Base-by-base conservation (phyloP, 2,113 vertebrate species). In the Lepisosteus oculatus region DNA sequence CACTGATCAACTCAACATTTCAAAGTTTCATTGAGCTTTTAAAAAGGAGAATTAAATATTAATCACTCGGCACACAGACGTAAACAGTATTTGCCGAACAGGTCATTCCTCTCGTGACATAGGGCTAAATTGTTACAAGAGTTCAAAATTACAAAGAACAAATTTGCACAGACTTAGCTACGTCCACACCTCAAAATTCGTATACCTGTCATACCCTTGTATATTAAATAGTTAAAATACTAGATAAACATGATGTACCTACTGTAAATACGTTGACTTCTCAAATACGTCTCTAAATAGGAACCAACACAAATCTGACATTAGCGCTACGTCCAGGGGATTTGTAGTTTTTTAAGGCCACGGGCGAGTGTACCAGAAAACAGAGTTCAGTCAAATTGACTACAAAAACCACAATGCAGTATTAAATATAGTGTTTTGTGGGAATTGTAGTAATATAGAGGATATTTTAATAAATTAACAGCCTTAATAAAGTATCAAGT, bases 261-360 rank as follows among this genome's bases (percentile, higher is more conserved):
- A 77, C 74, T 65, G 44, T 77, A 76, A 63, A 72, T 78, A 80
- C 72, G 69, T 73, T 74, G 83, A 89, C 84, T 83, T 82, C 82
- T 78, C 78, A 71, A 74, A 67, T 78, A 73, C 75, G 62, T 75
- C 76, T 72, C 67, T 43, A 73, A 72, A 78, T 86, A 87, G 88
- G 43, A 77, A 86, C 76, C 55, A 66, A 29, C 67, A 72, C 70
- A 55, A 71, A 74, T 65, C 76, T 74, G 70, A 70, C 43, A 61
- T 8, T 1, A 29, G 3, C 0, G 13, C 2, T 0, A 29, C 47
- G 75, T 0, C 57, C 3, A 75, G 89, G 85, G 29, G 84, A 87
- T 14, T 57, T 91, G 90, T 85, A 84, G 87, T 91, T 81, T 68
- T 2, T n/a, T 6, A 51, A 51, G 47, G 9, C 1, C 47, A 1